Conservation (phyloP, 2,113 vertebrate genomes). For the Athene cunicularia region DNA sequence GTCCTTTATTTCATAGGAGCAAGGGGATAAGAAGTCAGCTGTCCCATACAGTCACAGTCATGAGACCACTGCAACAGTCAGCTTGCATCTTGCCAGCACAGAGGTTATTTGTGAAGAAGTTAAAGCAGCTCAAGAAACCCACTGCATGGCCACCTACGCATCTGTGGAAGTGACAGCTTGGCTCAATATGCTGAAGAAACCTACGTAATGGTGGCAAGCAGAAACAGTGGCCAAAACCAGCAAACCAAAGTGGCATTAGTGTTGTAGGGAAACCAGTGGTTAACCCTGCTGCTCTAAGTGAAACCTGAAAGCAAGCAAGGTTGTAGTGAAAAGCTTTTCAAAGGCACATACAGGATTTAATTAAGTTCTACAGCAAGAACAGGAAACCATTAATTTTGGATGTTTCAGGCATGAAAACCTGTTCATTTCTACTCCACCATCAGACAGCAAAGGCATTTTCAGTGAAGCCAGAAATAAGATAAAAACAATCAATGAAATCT, state of each 20-base stretch:
- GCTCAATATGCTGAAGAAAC: not conserved
- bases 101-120: not conserved
- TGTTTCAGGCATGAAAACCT: not conserved
- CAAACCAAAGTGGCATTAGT: not conserved
- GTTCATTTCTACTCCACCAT: not conserved
- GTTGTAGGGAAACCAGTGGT: rapidly evolving
- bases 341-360: not conserved
- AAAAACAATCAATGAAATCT: not conserved
- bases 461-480: not conserved
- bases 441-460: not conserved
- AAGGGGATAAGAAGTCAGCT: not conserved
- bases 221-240: not conserved
- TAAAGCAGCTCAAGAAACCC: not conserved
- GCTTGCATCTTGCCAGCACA: not conserved
- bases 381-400: not conserved
- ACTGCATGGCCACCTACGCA: not conserved
- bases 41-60: rapidly evolving
- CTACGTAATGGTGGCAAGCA: not conserved
- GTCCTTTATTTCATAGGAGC: not conserved
- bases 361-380: not conserved
- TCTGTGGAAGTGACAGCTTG: not conserved
- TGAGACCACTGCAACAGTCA: not conserved
- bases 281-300: not conserved
- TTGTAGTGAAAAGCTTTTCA: not conserved
- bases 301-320: not conserved